A percentile compares a stretch with the other conserved stretches of the same genome.
These are phyloP conservation scores for Stegodyphus dumicola DNA, from an alignment of 1,140 invertebrate genomes.

Conservation along the genomic window DNA sequence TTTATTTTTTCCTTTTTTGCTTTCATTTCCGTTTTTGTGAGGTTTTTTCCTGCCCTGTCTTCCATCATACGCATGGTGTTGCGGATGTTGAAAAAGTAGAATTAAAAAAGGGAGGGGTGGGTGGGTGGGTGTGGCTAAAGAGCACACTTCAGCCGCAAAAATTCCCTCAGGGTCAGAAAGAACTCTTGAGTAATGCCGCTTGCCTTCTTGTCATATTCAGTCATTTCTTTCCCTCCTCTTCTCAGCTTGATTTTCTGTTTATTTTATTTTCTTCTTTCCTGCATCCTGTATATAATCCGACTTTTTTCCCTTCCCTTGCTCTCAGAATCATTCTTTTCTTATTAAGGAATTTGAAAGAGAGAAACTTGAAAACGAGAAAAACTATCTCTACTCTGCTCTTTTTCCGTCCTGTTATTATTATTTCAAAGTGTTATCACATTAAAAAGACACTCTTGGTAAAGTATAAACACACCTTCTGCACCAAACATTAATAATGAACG, in stretches of 20 bases:
- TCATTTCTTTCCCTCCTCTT: neutral
- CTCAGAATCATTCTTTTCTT: slow-evolving; percentile 8
- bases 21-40: neutral
- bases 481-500: slow-evolving; percentile 1
- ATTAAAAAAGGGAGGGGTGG: neutral
- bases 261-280: neutral
- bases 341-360: neutral
- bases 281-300: neutral
- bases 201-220: slow-evolving; percentile 13
- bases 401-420: neutral
- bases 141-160: slow-evolving; percentile 8
- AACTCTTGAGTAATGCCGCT: neutral
- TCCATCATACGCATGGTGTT: neutral
- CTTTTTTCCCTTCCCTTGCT: neutral
- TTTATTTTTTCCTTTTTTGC: neutral
- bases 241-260: neutral
- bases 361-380: neutral
- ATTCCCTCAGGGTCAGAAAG: neutral
- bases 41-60: neutral
- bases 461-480: neutral
- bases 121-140: neutral
- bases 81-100: slow-evolving; percentile 3
- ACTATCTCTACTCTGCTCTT: neutral
- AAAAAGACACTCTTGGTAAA: neutral
- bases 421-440: neutral